phyloP scores from a whole-genome alignment of 2,888 invertebrate species.

The Agrypnus murinus region DNA sequence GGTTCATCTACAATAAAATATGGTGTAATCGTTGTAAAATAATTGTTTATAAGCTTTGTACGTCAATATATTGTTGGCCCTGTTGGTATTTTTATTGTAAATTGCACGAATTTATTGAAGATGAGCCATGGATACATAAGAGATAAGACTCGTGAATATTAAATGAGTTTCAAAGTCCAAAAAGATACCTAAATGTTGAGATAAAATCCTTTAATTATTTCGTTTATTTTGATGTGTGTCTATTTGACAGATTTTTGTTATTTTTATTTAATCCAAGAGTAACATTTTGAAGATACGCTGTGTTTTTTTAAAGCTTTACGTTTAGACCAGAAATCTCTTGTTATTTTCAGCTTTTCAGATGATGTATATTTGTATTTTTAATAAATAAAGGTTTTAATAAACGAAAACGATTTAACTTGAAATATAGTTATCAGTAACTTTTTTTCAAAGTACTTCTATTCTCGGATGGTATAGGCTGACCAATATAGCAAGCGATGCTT shows the following conservation, averaged over 20 bases:
- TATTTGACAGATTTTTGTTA: background rate
- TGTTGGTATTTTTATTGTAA: no score
- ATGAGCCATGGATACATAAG: background rate
- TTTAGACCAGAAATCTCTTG: constrained; percentile 12
- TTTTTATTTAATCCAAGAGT: background rate
- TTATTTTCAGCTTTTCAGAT: constrained; percentile 42
- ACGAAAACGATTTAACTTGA: background rate
- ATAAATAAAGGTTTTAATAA: constrained; percentile 8
- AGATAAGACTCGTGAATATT: background rate
- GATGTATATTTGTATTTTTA: constrained; percentile 10
- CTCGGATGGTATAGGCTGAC: constrained; percentile 69
- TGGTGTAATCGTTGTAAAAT: background rate
- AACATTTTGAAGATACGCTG: background rate
- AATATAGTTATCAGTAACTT: constrained; percentile 11
- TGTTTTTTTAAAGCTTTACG: background rate
- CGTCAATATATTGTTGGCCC: no score
- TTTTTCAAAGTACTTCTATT: constrained; percentile 56
- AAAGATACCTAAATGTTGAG: background rate
- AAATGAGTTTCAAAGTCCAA: no score
- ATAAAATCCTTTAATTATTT: background rate
- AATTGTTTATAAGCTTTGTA: no score
- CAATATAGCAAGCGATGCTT: constrained; percentile 70
- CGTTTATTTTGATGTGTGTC: background rate
- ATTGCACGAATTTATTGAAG: background rate
- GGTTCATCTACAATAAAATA: no score